These are phyloP conservation scores for Brachionus manjavacas DNA, from an alignment of 1,140 invertebrate genomes.

Conservation along the genomic window DNA sequence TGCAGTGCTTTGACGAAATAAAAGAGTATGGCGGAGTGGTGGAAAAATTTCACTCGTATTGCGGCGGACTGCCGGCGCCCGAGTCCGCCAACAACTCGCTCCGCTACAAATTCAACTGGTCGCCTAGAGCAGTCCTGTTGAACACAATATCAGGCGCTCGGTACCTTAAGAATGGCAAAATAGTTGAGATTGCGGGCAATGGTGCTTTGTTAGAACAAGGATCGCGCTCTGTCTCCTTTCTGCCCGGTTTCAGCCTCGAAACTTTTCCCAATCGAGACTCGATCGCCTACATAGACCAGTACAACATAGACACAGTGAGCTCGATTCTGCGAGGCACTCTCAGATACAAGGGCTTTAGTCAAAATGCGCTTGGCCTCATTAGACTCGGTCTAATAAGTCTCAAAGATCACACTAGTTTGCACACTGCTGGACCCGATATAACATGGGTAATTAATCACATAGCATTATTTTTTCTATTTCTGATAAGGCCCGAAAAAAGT, in stretches of 20 bases:
- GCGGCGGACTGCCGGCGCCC: constrained; percentile 89
- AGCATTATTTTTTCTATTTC: too few species aligned
- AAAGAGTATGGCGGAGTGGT: constrained; percentile 67
- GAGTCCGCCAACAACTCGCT: constrained; percentile 87
- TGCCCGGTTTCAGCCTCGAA: constrained; percentile 93
- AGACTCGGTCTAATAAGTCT: constrained; percentile 80
- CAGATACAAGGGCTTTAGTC: constrained; percentile 80
- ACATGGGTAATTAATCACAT: constrained; percentile 75
- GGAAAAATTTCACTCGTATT: constrained; percentile 74
- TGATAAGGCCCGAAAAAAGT: too few species aligned
- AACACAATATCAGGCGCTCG: constrained; percentile 82
- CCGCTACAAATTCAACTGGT: constrained; percentile 90
- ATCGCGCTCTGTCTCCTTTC: constrained; percentile 63
- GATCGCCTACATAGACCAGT: constrained; percentile 76
- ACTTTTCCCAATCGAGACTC: constrained; percentile 94
- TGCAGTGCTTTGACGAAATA: constrained; percentile 90
- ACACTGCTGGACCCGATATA: constrained; percentile 87
- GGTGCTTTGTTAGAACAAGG: constrained; percentile 27
- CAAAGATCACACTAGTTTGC: constrained; percentile 76
- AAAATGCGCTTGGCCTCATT: constrained; percentile 78
- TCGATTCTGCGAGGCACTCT: constrained; percentile 87
- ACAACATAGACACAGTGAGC: constrained; percentile 70
- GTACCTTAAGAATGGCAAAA: constrained; percentile 77
- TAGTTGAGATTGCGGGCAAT: constrained; percentile 48
- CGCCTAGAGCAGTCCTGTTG: constrained; percentile 78